These are phyloP conservation scores for Cirrhinus molitorella DNA, from an alignment of 2,797 vertebrate species.

Conservation along the genomic window DNA sequence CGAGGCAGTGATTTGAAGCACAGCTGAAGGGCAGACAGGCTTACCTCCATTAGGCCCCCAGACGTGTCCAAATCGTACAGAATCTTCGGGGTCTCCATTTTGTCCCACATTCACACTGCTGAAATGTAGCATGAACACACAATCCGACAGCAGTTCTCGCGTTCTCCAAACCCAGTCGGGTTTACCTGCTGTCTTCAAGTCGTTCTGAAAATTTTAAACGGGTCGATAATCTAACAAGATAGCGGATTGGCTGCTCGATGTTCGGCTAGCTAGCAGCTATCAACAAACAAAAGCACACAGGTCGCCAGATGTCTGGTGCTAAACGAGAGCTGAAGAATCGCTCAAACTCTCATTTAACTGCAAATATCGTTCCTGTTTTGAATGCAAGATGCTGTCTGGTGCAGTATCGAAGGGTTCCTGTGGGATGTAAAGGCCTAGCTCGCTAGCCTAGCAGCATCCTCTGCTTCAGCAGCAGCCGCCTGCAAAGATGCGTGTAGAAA, in stretches of 20 bases:
- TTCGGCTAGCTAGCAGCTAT: slow-evolving; percentile 40
- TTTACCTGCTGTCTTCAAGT: background rate
- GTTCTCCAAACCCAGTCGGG: background rate
- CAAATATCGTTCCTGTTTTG: slow-evolving; percentile 15
- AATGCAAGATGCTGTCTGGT: background rate
- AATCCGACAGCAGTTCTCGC: background rate
- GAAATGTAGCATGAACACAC: slow-evolving; percentile 38
- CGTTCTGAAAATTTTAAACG: background rate
- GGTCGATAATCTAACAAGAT: slow-evolving; percentile 13
- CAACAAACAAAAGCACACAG: slow-evolving; percentile 39
- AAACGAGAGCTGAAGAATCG: background rate
- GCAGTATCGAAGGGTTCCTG: slow-evolving; percentile 1
- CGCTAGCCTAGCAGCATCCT: slow-evolving; percentile 80
- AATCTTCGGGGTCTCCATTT: slow-evolving; percentile 99
- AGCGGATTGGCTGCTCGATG: slow-evolving; percentile 17
- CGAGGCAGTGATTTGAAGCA: slow-evolving; percentile 9
- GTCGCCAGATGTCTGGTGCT: background rate
- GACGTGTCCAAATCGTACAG: slow-evolving; percentile 99
- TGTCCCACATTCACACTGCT: slow-evolving; percentile 94
- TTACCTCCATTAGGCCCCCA: slow-evolving; percentile 98
- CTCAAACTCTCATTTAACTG: slow-evolving; percentile 20
- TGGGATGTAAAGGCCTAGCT: slow-evolving; percentile 73
- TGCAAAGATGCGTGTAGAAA: slow-evolving; percentile 75
- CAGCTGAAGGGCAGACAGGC: slow-evolving; percentile 56
- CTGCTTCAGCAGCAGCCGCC: slow-evolving; percentile 75